Evolutionary conservation across 2,888 invertebrate genomes (phyloP), one percentile per base, ranked within the genome.

Genomic region (Agrotis clavis): DNA sequence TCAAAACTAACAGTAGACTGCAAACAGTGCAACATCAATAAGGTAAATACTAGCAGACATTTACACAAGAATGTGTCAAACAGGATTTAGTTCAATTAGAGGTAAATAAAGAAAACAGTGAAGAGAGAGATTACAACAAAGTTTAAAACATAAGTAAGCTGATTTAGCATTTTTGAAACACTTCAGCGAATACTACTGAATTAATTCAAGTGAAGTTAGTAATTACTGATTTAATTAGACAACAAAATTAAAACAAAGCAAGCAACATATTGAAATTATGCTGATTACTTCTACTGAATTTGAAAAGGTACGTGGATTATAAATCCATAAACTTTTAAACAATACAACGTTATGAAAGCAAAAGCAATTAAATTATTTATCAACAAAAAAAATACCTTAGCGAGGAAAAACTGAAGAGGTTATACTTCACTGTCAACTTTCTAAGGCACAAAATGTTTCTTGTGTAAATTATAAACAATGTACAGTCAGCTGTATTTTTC

Each of bases 391-490:
- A 69, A 74, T 88, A 90, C 91, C 91, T 90, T 89, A 80, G 73
- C 63, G 73, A 77, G 68, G 64, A 64, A 67, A 51, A 57, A 25
- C 56, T 73, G 67, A 67, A 62, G 71, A 70, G 48, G 61, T 64
- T 61, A 74, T 72, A 74, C 75, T 72, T 77, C 88, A 87, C 87
- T 80, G 74, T 74, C 76, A 83, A 79, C 83, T 86, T 78, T 78
- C 75, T 78, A 83, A 87, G 77, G 83, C 88, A 87, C 87, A 88
- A 87, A 81, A 79, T 77, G 78, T 79, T 84, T 74, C 79, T 64
- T 70, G 65, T 35, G 45, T 73, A 79, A 83, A 85, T 84, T 88
- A 85, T 82, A 88, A 88, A 76, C 79, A 85, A 84, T 85, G 84
- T 79, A 77, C 87, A 83, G 63, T 76, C 82, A 86, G 72, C 78